A percentile compares a stretch with the other conserved stretches of the same genome.
Evolutionary conservation across 2,797 vertebrate genomes (phyloP).

Genomic region (Darevskia mixta): DNA sequence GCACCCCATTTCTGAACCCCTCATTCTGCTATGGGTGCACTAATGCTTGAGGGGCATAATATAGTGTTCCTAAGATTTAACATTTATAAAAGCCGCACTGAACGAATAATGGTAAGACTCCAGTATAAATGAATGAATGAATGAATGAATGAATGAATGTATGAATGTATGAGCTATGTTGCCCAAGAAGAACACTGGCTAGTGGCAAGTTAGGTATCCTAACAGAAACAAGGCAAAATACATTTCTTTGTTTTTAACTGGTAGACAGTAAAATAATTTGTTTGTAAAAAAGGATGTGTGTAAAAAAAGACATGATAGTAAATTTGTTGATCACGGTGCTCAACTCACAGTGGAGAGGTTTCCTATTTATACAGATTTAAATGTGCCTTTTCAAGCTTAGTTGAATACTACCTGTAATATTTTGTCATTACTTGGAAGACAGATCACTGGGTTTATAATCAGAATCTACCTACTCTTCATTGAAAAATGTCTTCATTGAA

Average conservation of each 20-base stretch:
- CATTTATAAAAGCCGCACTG: not conserved
- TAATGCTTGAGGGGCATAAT: not conserved
- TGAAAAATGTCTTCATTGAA: not conserved
- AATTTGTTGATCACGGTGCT: too few relatives aligned
- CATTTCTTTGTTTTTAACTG: not conserved
- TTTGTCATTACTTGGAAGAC: too few relatives aligned
- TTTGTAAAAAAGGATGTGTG: not conserved
- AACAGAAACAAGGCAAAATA: not conserved
- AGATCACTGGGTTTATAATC: not conserved
- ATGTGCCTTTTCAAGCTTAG: too few relatives aligned
- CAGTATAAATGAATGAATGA: not conserved
- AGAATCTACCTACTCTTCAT: not conserved
- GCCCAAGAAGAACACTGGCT: not conserved
- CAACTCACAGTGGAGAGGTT: too few relatives aligned
- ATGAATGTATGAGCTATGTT: not conserved
- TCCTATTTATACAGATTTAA: too few relatives aligned
- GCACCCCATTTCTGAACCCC: not conserved
- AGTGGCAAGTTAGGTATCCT: not conserved
- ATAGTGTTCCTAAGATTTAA: not conserved
- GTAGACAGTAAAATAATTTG: not conserved
- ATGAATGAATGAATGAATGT: not conserved
- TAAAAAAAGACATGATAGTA: not conserved
- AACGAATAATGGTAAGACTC: not conserved
- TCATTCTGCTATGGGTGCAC: not conserved
- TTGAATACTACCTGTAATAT: too few relatives aligned